phyloP scores from a whole-genome alignment of 2,797 vertebrate species.

The Peromyscus aztecus region DNA sequence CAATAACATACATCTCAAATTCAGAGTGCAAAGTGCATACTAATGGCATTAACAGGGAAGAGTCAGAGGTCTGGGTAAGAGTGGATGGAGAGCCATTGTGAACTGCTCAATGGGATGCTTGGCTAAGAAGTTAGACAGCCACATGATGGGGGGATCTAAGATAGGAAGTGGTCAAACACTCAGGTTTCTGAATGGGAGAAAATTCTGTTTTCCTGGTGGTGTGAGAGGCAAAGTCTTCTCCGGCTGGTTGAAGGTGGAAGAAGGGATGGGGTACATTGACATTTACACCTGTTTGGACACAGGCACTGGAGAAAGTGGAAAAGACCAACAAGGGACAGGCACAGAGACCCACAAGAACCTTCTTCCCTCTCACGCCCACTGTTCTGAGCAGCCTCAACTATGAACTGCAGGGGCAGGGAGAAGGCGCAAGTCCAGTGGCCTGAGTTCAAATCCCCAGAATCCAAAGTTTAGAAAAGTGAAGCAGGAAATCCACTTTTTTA shows the following conservation, averaged over 20 bases:
- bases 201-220: background rate
- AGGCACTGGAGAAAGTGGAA: background rate
- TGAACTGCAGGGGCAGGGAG: background rate
- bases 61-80: background rate
- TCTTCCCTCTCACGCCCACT: background rate
- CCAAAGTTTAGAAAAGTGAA: background rate
- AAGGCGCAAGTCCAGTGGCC: background rate
- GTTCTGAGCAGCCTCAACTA: background rate
- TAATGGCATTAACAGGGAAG: background rate
- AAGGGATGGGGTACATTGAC: background rate
- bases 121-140: background rate
- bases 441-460: background rate
- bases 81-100: too few relatives aligned
- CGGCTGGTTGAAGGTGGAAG: background rate
- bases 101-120: background rate
- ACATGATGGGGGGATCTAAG: rapidly evolving
- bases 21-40: background rate
- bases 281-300: background rate
- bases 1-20: background rate
- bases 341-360: background rate
- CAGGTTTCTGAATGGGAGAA: rapidly evolving
- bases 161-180: too few relatives aligned
- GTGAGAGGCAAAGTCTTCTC: background rate
- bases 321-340: background rate
- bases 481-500: background rate